A percentile compares a stretch with the other conserved stretches of the same genome.
Conservation (phyloP, 2,888 invertebrate genomes). For the Eremobia ochroleuca region DNA sequence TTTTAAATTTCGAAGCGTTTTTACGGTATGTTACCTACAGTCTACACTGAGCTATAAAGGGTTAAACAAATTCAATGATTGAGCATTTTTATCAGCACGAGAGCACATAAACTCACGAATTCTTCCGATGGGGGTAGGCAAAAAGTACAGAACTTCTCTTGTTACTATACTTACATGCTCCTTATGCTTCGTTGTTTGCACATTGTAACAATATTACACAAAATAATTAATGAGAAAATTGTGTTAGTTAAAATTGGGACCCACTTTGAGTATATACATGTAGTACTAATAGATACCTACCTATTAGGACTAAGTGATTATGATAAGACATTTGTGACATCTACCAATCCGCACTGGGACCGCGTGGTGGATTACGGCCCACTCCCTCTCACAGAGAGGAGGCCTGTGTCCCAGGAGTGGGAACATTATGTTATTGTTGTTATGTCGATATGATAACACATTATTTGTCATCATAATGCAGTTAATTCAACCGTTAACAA, state of each 20-base stretch:
- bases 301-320: slow-evolving; percentile 8
- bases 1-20: no score
- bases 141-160: not conserved
- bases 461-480: slow-evolving; percentile 20
- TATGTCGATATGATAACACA: slow-evolving; percentile 7
- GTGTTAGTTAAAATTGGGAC: slow-evolving; percentile 28
- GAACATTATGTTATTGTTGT: no score
- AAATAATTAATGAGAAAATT: slow-evolving; percentile 29
- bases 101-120: not conserved
- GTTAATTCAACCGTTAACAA: slow-evolving; percentile 17
- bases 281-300: not conserved
- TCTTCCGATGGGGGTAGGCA: not conserved
- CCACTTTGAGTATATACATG: slow-evolving; percentile 20
- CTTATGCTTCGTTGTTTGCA: not conserved
- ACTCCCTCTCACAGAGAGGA: no score
- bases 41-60: no score
- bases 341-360: no score
- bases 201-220: slow-evolving; percentile 31
- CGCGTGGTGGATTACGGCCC: no score
- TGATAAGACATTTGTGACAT: not conserved
- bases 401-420: no score
- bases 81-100: not conserved
- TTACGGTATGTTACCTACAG: no score
- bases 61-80: not conserved
- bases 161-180: not conserved